Evolutionary conservation across 2,888 invertebrate species (phyloP).

Genomic region (Tetragonisca angustula): DNA sequence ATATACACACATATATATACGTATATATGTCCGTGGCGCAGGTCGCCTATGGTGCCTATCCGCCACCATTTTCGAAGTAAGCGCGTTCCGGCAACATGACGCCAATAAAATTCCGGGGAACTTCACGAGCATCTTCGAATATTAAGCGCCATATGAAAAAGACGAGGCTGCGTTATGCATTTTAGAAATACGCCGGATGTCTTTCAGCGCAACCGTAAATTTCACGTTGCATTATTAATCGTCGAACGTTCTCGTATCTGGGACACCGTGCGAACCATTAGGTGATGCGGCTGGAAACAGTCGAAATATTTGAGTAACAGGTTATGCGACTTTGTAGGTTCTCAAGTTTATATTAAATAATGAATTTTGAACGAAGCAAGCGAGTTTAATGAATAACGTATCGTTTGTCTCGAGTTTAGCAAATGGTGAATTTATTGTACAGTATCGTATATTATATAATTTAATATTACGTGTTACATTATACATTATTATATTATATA

Average conservation of each 20-base stretch:
- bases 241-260: background rate
- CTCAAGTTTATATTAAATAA: too few species aligned
- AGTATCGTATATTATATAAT: too few species aligned
- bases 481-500: too few species aligned
- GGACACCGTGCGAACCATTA: background rate
- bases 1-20: background rate
- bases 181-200: slow-evolving; percentile 12
- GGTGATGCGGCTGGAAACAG: background rate
- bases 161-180: background rate
- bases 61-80: slow-evolving; percentile 34
- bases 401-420: too few species aligned
- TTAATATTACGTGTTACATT: too few species aligned
- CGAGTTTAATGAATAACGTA: too few species aligned
- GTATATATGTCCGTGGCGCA: background rate
- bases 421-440: too few species aligned
- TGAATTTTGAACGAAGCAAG: too few species aligned
- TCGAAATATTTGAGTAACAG: background rate
- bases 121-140: slow-evolving; percentile 33
- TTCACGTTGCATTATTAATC: slow-evolving; percentile 1
- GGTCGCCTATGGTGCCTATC: background rate
- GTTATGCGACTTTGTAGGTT: background rate
- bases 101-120: slow-evolving; percentile 53
- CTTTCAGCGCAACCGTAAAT: background rate
- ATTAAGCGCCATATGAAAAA: slow-evolving; percentile 30
- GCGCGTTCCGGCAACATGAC: slow-evolving; percentile 62